Evolutionary conservation across 2,113 vertebrate genomes (phyloP), one percentile per base, ranked within the genome.

Genomic region (Sinocyclocheilus anophthalmus): DNA sequence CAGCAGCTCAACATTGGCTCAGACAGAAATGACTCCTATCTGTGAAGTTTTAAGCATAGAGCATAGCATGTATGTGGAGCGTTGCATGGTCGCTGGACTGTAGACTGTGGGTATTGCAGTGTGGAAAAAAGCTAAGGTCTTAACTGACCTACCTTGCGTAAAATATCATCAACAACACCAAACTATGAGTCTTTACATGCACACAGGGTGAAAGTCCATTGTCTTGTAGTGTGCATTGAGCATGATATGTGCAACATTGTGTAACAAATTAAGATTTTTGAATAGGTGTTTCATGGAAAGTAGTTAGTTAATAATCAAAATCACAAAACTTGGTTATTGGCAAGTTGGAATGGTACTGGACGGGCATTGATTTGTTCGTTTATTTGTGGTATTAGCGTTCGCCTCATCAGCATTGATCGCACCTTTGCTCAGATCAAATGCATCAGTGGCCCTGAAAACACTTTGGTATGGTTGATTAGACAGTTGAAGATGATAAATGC

Each of bases 401-500:
- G 81, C 42, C 87, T 79, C 85, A 86, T 91, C 55, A 81, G 89
- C 89, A 90, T 87, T 89, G 91, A 91, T 90, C 88, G 88, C 88
- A 89, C 84, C 69, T 91, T 91, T 90, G 87, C 89, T 91, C 92
- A 91, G 91, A 92, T 91, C 84, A 91, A 89, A 88, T 65, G 86
- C 81, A 85, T 90, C 89, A 85, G 82, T 85, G 79, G 88, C 59
- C 89, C 88, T 91, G 89, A 92, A 92, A 93, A 88, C 85, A 45
- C 76, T 85, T 82, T 84, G 87, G 82, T 88, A 90, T 88, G 91
- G 90, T 76, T 91, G 88, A 88, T 93, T 92, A 90, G 85, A 88
- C 87, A 82, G 89, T 87, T 86, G 90, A 91, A 90, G 81, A 80
- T 61, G 88, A 93, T 89, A 87, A 86, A 87, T 81, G 87, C 37